Evolutionary conservation across 2,797 vertebrate genomes (phyloP), one percentile per base, ranked within the genome.

Genomic region (Rhyacichthys aspro): DNA sequence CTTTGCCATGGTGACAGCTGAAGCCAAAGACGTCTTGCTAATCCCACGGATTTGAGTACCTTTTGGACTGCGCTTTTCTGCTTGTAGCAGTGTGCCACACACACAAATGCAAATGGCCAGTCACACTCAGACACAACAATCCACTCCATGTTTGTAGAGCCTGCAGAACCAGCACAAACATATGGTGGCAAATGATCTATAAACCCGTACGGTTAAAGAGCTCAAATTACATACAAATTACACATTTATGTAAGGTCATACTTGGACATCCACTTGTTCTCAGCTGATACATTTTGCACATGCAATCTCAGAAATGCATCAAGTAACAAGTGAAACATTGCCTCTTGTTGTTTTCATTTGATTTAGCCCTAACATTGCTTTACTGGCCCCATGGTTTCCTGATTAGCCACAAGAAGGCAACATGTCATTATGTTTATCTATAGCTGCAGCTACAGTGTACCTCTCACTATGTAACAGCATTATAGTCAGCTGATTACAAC

Each of bases 1-100:
- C 74, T 87, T 88, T 69, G 74, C 89, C 86, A 88, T 88, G 90
- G 88, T 83, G 83, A 90, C 90, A 78, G 78, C 73, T 62, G 70
- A 86, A 86, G 88, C 83, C 78, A 82, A 85, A 86, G 81, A 86
- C 48, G 65, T 81, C 58, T 79, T 4, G 62, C 83, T 90, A 86
- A 90, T 88, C 86, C 75, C 50, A 8, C 14, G 63, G 76, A 85
- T 89, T 83, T 72, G 61, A 78, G 61, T 62, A 80, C 82, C 85
- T 85, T 78, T n/a, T n/a, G n/a, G n/a, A n/a, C n/a, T 76, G 46
- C 11, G 11, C 78, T 72, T 59, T 72, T 72, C 23, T n/a, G 41
- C 66, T 73, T 56, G 55, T 52, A 28, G 54, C 59, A 73, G 59
- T 39, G 65, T 59, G 78, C 54, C 77, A 17, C 55, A 52, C 70